Percentiles rank a stretch among this genome's conserved stretches.
Evolutionary conservation across 2,888 invertebrate species (phyloP).

Genomic region (Cerastis leucographa): DNA sequence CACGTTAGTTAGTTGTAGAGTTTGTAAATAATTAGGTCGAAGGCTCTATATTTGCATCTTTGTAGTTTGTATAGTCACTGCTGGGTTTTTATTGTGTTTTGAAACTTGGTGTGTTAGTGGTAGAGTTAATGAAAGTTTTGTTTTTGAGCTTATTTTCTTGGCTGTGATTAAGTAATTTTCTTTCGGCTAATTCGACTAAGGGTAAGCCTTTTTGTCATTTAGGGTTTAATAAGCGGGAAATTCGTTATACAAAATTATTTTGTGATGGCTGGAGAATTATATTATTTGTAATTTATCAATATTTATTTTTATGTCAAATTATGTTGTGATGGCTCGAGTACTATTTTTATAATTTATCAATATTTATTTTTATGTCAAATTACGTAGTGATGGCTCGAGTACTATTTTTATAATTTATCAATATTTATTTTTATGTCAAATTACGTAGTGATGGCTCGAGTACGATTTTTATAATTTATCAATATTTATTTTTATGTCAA

Average conservation of each 20-base stretch:
- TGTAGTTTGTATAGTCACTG: slow-evolving; percentile 13
- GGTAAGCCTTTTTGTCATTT: too few species aligned
- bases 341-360: not conserved
- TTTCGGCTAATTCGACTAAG: not conserved
- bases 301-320: too few species aligned
- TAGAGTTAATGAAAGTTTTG: not conserved
- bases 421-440: too few species aligned
- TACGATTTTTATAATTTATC: not conserved
- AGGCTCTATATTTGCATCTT: slow-evolving; percentile 30
- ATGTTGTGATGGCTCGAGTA: too few species aligned
- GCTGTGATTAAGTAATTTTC: not conserved
- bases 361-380: too few species aligned
- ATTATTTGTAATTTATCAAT: not conserved
- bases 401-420: too few species aligned
- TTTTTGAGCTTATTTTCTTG: not conserved
- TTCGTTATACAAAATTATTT: not conserved
- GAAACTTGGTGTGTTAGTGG: slow-evolving; percentile 5
- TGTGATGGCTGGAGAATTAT: not conserved
- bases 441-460: not conserved
- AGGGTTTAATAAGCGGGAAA: not conserved
- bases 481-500: too few species aligned
- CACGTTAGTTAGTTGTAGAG: slow-evolving; percentile 29
- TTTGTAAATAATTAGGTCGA: slow-evolving; percentile 36
- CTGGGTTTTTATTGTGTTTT: slow-evolving; percentile 39
- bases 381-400: too few species aligned